Conservation (phyloP, 2,113 vertebrate species). For the Heterochromis multidens region DNA sequence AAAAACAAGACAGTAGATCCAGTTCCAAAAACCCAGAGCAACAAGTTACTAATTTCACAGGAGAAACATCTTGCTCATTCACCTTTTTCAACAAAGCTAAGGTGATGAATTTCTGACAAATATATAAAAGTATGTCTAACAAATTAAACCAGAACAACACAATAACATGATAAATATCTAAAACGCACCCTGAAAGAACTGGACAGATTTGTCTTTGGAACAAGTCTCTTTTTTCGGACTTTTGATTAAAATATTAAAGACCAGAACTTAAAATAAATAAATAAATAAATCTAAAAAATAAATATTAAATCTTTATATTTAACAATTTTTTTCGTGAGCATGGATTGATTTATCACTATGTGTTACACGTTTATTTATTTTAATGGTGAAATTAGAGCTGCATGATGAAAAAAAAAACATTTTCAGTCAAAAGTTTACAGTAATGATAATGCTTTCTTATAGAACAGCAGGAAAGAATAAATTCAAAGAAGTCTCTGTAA, state of each 20-base stretch:
- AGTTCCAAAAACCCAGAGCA: neutral
- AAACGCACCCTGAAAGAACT: neutral
- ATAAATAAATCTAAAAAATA: neutral
- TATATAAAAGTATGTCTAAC: neutral
- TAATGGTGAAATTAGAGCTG: accelerated
- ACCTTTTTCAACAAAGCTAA: neutral
- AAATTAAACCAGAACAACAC: neutral
- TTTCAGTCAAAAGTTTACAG: too few species aligned
- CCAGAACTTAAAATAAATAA: too few species aligned
- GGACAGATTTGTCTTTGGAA: neutral
- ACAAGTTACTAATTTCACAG: neutral
- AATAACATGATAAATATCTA: neutral
- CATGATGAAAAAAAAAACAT: accelerated
- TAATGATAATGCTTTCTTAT: too few species aligned
- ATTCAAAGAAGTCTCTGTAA: too few species aligned
- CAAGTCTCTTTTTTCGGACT: neutral
- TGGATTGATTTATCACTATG: neutral
- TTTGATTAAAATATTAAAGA: neutral
- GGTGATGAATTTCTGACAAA: neutral
- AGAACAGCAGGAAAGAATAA: too few species aligned
- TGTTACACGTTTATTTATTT: neutral
- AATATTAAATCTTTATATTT: neutral
- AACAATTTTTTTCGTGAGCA: too few species aligned
- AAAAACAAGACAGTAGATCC: neutral
- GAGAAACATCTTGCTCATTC: neutral